These are phyloP conservation scores for Typhlichthys subterraneus DNA, from an alignment of 2,797 vertebrate genomes.

Conservation along the genomic window DNA sequence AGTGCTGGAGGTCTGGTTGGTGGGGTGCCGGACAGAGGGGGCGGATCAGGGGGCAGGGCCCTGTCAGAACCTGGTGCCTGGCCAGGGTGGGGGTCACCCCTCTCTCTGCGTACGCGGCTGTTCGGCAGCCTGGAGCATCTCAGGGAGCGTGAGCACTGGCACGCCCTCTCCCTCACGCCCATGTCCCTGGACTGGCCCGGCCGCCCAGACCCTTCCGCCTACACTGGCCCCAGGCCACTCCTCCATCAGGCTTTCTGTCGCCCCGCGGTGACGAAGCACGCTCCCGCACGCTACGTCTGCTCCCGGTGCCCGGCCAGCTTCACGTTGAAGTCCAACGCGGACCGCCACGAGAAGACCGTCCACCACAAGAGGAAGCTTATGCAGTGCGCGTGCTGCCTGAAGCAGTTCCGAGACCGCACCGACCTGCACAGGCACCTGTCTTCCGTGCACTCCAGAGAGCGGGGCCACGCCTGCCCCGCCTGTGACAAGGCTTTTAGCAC, in stretches of 20 bases:
- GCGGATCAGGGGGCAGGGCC: slow-evolving; percentile 48
- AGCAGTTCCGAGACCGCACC: slow-evolving; percentile 79
- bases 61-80: slow-evolving; percentile 62
- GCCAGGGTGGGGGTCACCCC: slow-evolving; percentile 70
- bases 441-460: slow-evolving; percentile 76
- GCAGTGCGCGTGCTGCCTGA: slow-evolving; percentile 79
- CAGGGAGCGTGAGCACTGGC: slow-evolving; percentile 78
- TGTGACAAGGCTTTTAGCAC: slow-evolving; percentile 81
- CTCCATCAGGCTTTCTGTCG: slow-evolving; percentile 52
- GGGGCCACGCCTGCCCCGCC: slow-evolving; percentile 67
- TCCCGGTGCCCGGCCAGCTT: slow-evolving; percentile 83
- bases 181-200: slow-evolving; percentile 72
- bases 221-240: slow-evolving; percentile 27
- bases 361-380: slow-evolving; percentile 85
- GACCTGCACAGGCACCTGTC: slow-evolving; percentile 79
- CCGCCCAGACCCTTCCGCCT: slow-evolving; percentile 28
- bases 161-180: slow-evolving; percentile 75
- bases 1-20: slow-evolving; percentile 58
- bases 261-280: slow-evolving; percentile 29
- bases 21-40: slow-evolving; percentile 56
- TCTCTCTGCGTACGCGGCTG: slow-evolving; percentile 84
- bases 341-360: slow-evolving; percentile 82
- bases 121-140: slow-evolving; percentile 79
- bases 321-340: slow-evolving; percentile 85
- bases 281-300: slow-evolving; percentile 79